These are phyloP conservation scores for Heteropelma amictum DNA, from an alignment of 2,888 invertebrate species.

Conservation along the genomic window DNA sequence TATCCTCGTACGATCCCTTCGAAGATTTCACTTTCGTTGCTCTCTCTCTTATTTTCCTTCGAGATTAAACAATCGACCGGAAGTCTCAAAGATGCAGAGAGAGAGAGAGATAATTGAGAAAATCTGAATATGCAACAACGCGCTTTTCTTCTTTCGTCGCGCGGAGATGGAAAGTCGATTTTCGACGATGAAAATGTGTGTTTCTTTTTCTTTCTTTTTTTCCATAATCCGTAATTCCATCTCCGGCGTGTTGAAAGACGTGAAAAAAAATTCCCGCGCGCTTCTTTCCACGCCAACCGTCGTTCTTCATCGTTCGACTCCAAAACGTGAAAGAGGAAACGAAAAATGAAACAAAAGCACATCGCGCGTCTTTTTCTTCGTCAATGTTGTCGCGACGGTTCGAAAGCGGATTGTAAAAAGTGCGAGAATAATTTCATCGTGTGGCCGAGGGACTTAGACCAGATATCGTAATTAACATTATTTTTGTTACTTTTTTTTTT, in stretches of 20 bases:
- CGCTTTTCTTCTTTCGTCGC: background rate
- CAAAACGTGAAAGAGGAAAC: too few species aligned
- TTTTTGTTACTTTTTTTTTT: too few species aligned
- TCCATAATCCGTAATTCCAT: too few species aligned
- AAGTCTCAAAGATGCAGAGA: too few species aligned
- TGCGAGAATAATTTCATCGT: constrained; percentile 44
- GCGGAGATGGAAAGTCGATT: too few species aligned
- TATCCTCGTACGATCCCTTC: constrained; percentile 10
- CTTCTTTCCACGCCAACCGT: too few species aligned
- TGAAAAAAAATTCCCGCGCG: too few species aligned
- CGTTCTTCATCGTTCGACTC: too few species aligned
- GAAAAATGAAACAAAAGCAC: too few species aligned
- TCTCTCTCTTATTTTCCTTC: background rate
- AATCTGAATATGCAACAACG: background rate
- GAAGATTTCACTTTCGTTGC: background rate
- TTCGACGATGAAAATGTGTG: too few species aligned
- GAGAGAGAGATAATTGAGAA: background rate
- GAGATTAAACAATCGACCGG: background rate
- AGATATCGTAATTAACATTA: constrained; percentile 53
- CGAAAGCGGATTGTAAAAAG: constrained; percentile 45
- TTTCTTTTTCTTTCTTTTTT: too few species aligned
- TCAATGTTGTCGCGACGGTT: constrained; percentile 1
- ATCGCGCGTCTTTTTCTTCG: constrained; percentile 1
- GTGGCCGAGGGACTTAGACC: constrained; percentile 45
- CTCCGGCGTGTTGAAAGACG: too few species aligned